Base-by-base conservation (phyloP, 2,888 invertebrate species). In the Drosophila neonasuta region DNA sequence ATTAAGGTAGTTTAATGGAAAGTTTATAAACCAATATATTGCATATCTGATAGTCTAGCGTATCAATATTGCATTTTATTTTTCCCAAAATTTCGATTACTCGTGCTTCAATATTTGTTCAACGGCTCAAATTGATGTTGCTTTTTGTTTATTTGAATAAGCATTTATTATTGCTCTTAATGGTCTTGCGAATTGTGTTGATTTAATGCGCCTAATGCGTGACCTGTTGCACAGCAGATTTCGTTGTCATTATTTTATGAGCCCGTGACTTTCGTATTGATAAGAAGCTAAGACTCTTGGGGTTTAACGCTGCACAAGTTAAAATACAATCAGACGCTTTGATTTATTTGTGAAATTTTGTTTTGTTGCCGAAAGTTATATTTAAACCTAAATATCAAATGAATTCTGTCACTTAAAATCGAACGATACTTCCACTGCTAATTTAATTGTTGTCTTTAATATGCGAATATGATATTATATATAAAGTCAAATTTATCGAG, bases 61-160 rank as follows among this genome's bases (percentile, higher is more conserved):
- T 10, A 34, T 34, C 32, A 11, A 39, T 39, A n/a, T 13, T 39
- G 0, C 11, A 36, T 36, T n/a, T n/a, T 5, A 36, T 36, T 6
- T 36, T 36, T n/a, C 11, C 36, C 34, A 13, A 13, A 62, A 72
- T 69, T 79, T 69, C 54, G 60, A 65, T n/a, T 11, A 11, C 6
- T 36, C 36, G 66, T 62, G 49, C 58, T 59, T 58, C 68, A 67
- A 77, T 72, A 74, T 74, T 62, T 69, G 52, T 41, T 42, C 46
- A 36, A n/a, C 11, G 36, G n/a, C n/a, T 36, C 36, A 36, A 36
- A 36, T 52, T 46, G 54, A n/a, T 32, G 17, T 55, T 13, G 56
- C 1, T 39, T 7, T 34, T 30, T 57, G 46, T 46, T 30, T 57
- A 10, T 52, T 44, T 49, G 9, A 13, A n/a, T 2, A 15, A 15